These are phyloP conservation scores for Hypolimnas misippus DNA, from an alignment of 2,888 invertebrate species.

Conservation along the genomic window DNA sequence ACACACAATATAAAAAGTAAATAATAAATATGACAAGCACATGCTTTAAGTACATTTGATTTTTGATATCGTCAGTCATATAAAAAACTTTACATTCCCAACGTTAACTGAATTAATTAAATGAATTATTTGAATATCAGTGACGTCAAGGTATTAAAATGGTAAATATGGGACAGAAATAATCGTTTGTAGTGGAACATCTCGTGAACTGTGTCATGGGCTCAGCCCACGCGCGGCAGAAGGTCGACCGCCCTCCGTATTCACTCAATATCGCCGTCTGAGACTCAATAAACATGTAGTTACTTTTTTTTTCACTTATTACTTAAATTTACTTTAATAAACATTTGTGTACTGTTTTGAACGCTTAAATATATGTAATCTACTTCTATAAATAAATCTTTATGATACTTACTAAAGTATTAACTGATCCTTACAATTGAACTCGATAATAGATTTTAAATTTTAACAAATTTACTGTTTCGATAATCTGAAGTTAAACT, in stretches of 20 bases:
- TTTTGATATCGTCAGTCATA: background rate
- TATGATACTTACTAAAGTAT: too few relatives aligned
- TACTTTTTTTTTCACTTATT: conserved; percentile 42
- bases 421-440: too few relatives aligned
- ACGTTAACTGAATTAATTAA: too few relatives aligned
- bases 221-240: conserved; percentile 75
- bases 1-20: background rate
- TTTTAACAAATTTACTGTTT: too few relatives aligned
- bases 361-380: background rate
- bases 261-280: conserved; percentile 38
- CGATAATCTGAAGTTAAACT: too few relatives aligned
- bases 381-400: background rate
- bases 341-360: background rate
- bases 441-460: too few relatives aligned
- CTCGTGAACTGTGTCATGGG: conserved; percentile 81
- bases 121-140: conserved; percentile 9
- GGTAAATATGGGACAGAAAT: conserved; percentile 73
- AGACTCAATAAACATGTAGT: conserved; percentile 39
- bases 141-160: conserved; percentile 45
- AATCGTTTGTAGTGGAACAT: conserved; percentile 65
- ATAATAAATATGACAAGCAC: background rate
- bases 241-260: conserved; percentile 72
- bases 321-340: too few relatives aligned
- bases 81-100: too few relatives aligned
- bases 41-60: background rate